Evolutionary conservation across 1,140 invertebrate species (phyloP).

Genomic region (Panagrolaimus sp.): DNA sequence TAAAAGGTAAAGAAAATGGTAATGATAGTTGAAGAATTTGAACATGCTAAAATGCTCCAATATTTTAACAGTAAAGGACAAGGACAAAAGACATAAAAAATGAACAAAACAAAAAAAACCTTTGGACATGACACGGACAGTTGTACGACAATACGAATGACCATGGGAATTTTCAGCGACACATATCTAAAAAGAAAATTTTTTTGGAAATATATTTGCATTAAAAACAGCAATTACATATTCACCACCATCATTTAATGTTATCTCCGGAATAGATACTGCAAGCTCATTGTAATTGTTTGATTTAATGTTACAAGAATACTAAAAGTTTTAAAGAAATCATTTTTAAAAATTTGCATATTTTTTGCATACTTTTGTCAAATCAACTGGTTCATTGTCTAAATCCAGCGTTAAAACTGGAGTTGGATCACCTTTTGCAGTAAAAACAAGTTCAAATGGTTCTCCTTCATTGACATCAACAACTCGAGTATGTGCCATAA

Average conservation of each 20-base stretch:
- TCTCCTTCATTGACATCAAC: slow-evolving; percentile 13
- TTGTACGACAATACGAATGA: slow-evolving; percentile 10
- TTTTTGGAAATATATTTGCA: too few relatives aligned
- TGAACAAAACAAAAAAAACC: neutral
- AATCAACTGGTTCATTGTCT: neutral
- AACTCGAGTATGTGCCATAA: neutral
- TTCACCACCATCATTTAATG: slow-evolving; percentile 6
- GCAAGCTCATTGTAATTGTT: slow-evolving; percentile 3
- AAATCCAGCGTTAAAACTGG: neutral
- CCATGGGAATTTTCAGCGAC: slow-evolving; percentile 4
- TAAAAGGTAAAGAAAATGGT: neutral
- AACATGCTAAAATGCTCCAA: neutral
- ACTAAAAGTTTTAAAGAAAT: neutral
- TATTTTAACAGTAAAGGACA: neutral
- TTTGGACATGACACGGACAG: slow-evolving; percentile 8
- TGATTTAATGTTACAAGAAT: neutral
- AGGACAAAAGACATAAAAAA: neutral
- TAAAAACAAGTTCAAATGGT: slow-evolving; percentile 9
- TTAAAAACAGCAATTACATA: neutral
- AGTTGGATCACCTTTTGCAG: neutral
- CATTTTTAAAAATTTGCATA: neutral
- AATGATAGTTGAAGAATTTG: neutral
- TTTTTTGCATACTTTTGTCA: neutral
- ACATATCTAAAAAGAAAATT: neutral
- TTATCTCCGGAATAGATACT: neutral